Evolutionary conservation across 2,797 vertebrate genomes (phyloP).

Genomic region (Coregonus ussuriensis): DNA sequence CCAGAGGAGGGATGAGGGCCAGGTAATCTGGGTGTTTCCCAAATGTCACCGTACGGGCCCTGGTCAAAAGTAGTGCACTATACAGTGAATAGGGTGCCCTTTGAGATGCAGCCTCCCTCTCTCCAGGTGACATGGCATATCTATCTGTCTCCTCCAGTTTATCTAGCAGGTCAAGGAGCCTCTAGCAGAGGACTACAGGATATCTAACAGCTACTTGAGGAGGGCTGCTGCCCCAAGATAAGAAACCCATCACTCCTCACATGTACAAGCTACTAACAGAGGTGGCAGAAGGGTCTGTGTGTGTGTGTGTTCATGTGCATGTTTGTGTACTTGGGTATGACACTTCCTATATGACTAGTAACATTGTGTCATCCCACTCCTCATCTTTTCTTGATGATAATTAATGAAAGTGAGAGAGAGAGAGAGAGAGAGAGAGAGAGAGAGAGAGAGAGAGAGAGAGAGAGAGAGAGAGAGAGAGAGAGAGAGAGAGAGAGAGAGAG

Average conservation of each 20-base stretch:
- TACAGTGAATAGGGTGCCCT: background rate
- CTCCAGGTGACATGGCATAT: conserved; percentile 73
- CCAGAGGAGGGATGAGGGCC: conserved; percentile 36
- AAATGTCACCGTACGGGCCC: background rate
- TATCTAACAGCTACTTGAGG: conserved; percentile 75
- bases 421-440: background rate
- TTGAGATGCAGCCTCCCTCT: conserved; percentile 59
- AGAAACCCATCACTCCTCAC: conserved; percentile 82
- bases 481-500: background rate
- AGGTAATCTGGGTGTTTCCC: background rate
- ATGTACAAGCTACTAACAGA: conserved; percentile 59
- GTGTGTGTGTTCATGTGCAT: conserved; percentile 2
- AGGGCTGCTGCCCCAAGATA: conserved; percentile 82
- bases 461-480: no score
- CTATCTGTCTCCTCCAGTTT: conserved; percentile 76
- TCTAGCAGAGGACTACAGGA: conserved; percentile 63
- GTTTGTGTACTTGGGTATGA: conserved; percentile 12
- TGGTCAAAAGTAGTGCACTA: background rate
- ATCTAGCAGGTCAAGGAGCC: conserved; percentile 84
- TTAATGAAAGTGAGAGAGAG: background rate
- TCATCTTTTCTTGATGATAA: conserved; percentile 10
- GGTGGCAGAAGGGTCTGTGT: conserved; percentile 25
- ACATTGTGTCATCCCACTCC: conserved; percentile 11
- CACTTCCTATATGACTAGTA: background rate
- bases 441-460: no score